Conservation (phyloP, 2,888 invertebrate species). For the Nephrotoma guestfalica region DNA sequence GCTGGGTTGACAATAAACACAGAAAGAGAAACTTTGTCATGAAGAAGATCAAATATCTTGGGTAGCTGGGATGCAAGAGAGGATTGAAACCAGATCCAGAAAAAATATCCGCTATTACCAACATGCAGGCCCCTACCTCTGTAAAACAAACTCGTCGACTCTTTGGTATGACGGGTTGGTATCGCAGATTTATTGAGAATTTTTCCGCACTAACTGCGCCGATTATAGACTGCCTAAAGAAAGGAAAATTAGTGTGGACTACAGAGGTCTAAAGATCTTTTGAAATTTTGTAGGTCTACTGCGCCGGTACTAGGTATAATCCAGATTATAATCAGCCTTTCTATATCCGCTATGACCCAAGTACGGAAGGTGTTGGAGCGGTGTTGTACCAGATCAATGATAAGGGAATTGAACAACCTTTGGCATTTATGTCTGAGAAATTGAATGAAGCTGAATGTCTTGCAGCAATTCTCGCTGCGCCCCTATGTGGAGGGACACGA, state of each 20-base stretch:
- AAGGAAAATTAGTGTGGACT: no score
- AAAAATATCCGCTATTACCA: not conserved
- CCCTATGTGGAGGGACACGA: not conserved
- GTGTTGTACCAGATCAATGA: not conserved
- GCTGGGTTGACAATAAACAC: not conserved
- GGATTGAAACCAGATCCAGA: not conserved
- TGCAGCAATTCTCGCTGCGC: not conserved
- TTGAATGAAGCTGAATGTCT: not conserved
- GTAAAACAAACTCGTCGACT: no score
- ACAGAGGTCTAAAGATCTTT: not conserved
- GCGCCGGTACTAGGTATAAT: not conserved
- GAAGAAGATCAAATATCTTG: no score
- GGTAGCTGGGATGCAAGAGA: not conserved
- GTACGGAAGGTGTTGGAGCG: not conserved
- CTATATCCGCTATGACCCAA: not conserved
- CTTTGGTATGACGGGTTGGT: no score
- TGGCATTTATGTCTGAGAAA: not conserved
- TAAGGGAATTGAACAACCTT: no score
- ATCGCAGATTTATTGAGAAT: no score
- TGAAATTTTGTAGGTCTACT: not conserved
- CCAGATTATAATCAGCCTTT: not conserved
- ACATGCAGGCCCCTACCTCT: not conserved
- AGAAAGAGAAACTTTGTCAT: no score
- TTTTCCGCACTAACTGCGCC: no score
- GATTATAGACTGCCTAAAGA: no score